Evolutionary conservation across 2,797 vertebrate genomes (phyloP).

Genomic region (Carapus acus): DNA sequence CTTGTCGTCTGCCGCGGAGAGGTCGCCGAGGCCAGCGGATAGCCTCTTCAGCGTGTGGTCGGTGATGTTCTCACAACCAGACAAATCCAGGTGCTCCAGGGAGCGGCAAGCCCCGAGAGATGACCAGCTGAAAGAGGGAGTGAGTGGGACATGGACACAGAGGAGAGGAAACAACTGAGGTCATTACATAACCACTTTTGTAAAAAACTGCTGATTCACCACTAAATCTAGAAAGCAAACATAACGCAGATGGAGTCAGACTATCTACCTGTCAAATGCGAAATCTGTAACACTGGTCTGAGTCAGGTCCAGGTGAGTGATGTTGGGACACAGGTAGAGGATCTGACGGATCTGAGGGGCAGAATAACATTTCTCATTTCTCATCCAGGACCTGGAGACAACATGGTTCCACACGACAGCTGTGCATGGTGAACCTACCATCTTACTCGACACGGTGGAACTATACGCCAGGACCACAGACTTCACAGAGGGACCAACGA

Average conservation of each 20-base stretch:
- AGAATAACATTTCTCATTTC: neutral
- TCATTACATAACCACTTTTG: too few relatives aligned
- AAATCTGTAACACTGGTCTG: slow-evolving; percentile 91
- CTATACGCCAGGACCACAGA: slow-evolving; percentile 92
- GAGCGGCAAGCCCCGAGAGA: slow-evolving; percentile 78
- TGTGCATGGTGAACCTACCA: slow-evolving; percentile 69
- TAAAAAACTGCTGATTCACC: too few relatives aligned
- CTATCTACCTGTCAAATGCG: slow-evolving; percentile 88
- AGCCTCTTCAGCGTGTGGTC: slow-evolving; percentile 84
- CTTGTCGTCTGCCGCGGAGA: slow-evolving; percentile 66
- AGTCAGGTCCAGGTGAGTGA: slow-evolving; percentile 90
- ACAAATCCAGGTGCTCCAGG: slow-evolving; percentile 89
- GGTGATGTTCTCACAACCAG: slow-evolving; percentile 93
- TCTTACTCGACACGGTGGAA: slow-evolving; percentile 91
- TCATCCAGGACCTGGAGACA: neutral
- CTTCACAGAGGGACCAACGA: slow-evolving; percentile 85
- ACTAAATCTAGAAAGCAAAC: too few relatives aligned
- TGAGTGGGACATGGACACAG: too few relatives aligned
- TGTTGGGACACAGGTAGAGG: slow-evolving; percentile 87
- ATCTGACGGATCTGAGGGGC: slow-evolving; percentile 85
- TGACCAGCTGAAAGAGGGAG: slow-evolving; percentile 81
- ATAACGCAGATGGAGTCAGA: neutral
- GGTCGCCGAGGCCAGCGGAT: slow-evolving; percentile 82
- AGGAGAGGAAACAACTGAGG: too few relatives aligned
- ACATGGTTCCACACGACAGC: neutral